phyloP scores from a whole-genome alignment of 2,113 vertebrate genomes.

The Laticauda colubrina region DNA sequence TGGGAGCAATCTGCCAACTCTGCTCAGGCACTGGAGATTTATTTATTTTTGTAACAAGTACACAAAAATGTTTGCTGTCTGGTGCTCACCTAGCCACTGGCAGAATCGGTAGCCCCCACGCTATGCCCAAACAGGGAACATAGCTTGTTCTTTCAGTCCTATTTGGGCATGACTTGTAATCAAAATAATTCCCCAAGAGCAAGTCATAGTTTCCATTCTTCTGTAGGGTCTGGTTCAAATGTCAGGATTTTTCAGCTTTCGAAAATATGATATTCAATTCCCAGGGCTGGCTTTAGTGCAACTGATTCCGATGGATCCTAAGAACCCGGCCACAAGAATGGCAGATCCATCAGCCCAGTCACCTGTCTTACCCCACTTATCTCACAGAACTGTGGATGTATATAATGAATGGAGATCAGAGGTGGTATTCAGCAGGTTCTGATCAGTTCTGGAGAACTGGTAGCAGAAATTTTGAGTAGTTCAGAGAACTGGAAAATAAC shows the following conservation, averaged over 20 bases:
- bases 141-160: neutral
- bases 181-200: neutral
- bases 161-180: neutral
- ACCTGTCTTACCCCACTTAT: neutral
- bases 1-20: slow-evolving; percentile 3
- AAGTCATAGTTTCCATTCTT: neutral
- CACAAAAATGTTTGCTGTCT: neutral
- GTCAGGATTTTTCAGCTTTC: neutral
- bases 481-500: too few species aligned
- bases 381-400: neutral
- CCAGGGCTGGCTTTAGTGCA: neutral
- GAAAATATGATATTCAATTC: neutral
- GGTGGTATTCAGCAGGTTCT: too few species aligned
- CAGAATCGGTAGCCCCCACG: neutral
- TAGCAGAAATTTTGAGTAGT: too few species aligned
- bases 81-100: neutral
- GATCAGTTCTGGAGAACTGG: too few species aligned
- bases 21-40: neutral
- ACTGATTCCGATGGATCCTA: neutral
- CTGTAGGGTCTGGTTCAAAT: neutral
- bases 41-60: neutral
- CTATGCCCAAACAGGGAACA: neutral
- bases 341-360: neutral
- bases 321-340: neutral
- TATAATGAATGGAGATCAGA: neutral